Percentiles rank a stretch among this genome's conserved stretches.
Conservation (phyloP, 2,888 invertebrate genomes). For the Trichogramma dendrolimi region DNA sequence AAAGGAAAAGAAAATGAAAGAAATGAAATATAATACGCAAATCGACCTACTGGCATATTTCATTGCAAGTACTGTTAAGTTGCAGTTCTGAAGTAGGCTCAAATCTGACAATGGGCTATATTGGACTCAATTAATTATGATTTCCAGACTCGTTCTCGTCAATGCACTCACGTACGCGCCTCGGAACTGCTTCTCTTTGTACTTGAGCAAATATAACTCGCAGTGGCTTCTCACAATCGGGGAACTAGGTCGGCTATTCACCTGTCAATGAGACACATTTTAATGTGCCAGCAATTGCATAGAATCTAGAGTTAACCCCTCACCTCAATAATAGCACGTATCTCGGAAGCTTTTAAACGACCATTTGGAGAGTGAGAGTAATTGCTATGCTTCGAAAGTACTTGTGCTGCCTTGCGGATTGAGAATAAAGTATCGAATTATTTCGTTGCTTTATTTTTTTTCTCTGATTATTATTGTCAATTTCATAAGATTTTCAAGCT, state of each 20-base stretch:
- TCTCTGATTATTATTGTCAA: no score
- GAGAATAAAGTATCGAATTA: no score
- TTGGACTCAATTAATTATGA: constrained; percentile 25
- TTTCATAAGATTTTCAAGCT: no score
- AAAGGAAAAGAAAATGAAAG: neutral
- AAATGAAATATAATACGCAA: constrained; percentile 2
- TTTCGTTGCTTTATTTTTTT: no score
- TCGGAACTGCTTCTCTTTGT: neutral
- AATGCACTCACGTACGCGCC: neutral
- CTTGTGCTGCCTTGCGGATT: no score
- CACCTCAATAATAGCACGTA: no score
- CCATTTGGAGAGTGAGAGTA: constrained; percentile 17
- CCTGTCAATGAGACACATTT: constrained; percentile 2
- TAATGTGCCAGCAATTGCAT: neutral
- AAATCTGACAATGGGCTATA: constrained; percentile 12
- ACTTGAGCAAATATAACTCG: neutral
- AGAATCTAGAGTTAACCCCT: no score
- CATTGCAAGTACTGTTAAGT: neutral
- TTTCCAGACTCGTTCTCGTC: constrained; percentile 16
- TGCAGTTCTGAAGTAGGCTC: neutral
- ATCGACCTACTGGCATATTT: constrained; percentile 19
- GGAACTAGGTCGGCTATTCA: constrained; percentile 16
- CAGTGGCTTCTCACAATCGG: neutral
- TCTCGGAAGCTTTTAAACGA: constrained; percentile 3
- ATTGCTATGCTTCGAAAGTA: neutral